phyloP scores from a whole-genome alignment of 2,113 vertebrate species.

The Centropus unirufus region DNA sequence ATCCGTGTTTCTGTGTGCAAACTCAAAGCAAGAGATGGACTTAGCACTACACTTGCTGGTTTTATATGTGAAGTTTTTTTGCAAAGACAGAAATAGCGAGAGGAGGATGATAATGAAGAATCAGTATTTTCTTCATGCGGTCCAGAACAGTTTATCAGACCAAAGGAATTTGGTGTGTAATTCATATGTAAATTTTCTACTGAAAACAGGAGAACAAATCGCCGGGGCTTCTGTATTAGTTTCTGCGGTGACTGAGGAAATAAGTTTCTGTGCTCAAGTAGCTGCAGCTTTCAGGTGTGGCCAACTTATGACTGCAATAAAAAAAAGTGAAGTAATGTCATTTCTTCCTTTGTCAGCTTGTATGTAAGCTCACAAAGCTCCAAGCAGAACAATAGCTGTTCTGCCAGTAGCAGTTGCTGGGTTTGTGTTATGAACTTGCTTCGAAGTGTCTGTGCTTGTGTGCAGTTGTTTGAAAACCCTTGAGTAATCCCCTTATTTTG shows the following conservation, averaged over 20 bases:
- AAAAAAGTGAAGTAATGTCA: not conserved
- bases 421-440: not conserved
- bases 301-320: not conserved
- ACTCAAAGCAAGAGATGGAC: not conserved
- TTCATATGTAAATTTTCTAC: conserved; percentile 61
- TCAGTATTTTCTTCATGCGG: not conserved
- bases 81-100: not conserved
- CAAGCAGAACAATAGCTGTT: accelerated
- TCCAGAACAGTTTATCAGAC: conserved; percentile 35
- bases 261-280: not conserved
- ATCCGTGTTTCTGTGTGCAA: not conserved
- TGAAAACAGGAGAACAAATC: conserved; percentile 35
- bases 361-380: not conserved
- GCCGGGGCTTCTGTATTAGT: not conserved
- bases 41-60: accelerated
- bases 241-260: conserved; percentile 27
- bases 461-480: not conserved
- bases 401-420: not conserved
- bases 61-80: not conserved
- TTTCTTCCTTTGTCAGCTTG: not conserved
- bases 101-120: not conserved
- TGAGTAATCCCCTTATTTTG: not conserved
- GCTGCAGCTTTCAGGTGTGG: not conserved
- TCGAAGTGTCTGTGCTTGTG: not conserved
- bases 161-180: conserved; percentile 42